Percentiles rank a stretch among this genome's conserved stretches.
Evolutionary conservation across 2,888 invertebrate species (phyloP).

Genomic region (Thymelicus acteon): DNA sequence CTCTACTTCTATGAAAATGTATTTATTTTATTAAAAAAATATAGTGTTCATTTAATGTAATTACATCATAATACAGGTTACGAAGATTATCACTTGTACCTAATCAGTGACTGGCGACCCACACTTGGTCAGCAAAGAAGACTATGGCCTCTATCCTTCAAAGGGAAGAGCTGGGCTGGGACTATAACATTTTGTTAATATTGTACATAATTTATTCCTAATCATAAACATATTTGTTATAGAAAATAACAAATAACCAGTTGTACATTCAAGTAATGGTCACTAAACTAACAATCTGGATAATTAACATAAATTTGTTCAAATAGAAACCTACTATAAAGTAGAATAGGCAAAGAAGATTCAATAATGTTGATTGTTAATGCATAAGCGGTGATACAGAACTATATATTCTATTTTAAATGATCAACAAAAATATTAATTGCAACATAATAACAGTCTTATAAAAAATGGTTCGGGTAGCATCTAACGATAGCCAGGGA

Average conservation of each 20-base stretch:
- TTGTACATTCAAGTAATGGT: neutral
- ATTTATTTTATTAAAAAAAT: neutral
- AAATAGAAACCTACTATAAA: neutral
- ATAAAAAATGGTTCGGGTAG: constrained; percentile 11
- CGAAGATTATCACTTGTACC: neutral
- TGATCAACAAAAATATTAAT: constrained; percentile 24
- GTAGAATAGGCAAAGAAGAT: constrained; percentile 13
- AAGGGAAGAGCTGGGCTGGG: neutral
- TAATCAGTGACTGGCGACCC: neutral
- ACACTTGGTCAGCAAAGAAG: neutral
- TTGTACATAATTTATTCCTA: neutral
- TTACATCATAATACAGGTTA: neutral
- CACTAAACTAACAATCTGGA: neutral
- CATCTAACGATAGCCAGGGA: constrained; percentile 3
- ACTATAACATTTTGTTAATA: neutral
- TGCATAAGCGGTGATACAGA: constrained; percentile 27
- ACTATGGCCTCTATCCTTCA: constrained; percentile 2
- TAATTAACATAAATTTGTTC: constrained; percentile 6
- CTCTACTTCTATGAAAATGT: constrained; percentile 2
- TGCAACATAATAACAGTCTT: constrained; percentile 23
- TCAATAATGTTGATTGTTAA: constrained; percentile 24
- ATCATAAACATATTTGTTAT: too few relatives aligned
- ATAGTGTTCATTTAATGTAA: neutral
- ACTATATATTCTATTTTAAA: constrained; percentile 11
- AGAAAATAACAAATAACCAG: neutral